phyloP scores from a whole-genome alignment of 37 sponge, comb jelly and placozoan genomes.

The Aphrocallistes beatrix region DNA sequence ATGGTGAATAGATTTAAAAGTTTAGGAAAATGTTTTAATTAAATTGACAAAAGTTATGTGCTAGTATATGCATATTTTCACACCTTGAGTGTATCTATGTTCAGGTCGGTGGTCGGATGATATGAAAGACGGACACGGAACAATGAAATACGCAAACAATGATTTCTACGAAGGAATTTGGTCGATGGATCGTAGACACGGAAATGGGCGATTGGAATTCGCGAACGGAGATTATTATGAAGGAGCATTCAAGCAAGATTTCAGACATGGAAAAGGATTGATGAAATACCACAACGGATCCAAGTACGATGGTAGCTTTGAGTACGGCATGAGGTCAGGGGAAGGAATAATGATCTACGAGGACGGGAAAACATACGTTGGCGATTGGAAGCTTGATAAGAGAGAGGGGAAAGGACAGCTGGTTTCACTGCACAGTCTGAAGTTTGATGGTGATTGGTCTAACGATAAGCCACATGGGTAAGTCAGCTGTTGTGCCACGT shows the following conservation, averaged over 20 bases:
- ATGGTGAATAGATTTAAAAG: too few relatives aligned
- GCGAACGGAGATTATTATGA: conserved; percentile 44
- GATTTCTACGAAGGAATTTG: conserved; percentile 72
- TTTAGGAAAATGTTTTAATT: too few relatives aligned
- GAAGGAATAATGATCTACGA: conserved; percentile 7
- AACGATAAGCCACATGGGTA: conserved; percentile 35
- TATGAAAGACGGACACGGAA: conserved; percentile 49
- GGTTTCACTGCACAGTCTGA: conserved; percentile 29
- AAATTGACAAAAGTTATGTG: too few relatives aligned
- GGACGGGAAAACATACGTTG: conserved; percentile 23
- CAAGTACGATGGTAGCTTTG: conserved; percentile 69
- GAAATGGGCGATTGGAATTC: conserved; percentile 37
- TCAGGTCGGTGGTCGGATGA: conserved; percentile 65
- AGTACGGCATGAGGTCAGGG: conserved; percentile 38
- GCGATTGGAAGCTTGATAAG: conserved; percentile 63
- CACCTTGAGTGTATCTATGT: too few relatives aligned
- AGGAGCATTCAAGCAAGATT: conserved; percentile 40
- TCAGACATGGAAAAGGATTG: conserved; percentile 66
- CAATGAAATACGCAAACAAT: conserved; percentile 42
- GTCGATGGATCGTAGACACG: conserved; percentile 59
- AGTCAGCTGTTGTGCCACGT: too few relatives aligned
- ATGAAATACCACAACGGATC: conserved; percentile 44
- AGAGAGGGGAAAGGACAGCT: conserved; percentile 40
- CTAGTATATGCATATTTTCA: too few relatives aligned
- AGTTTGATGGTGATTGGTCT: conserved; percentile 50